Percentiles rank a stretch among this genome's conserved stretches.
Conservation (phyloP, 2,797 vertebrate species). For the Hemibagrus guttatus region DNA sequence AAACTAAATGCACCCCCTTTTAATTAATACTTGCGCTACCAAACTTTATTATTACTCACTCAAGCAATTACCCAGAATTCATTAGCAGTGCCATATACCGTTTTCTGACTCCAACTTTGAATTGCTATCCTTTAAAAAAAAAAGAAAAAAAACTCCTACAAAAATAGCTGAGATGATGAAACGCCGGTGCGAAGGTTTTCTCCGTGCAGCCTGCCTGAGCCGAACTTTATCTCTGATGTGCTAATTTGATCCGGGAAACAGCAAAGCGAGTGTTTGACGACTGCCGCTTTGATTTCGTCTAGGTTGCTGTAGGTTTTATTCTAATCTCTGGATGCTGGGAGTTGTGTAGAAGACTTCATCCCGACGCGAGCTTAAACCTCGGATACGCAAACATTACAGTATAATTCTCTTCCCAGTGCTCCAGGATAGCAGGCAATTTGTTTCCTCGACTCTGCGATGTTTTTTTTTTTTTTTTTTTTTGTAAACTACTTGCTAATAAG, state of each 20-base stretch:
- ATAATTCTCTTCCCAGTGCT: conserved; percentile 12
- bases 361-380: conserved; percentile 36
- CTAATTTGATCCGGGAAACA: conserved; percentile 34
- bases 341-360: conserved; percentile 38
- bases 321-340: conserved; percentile 47
- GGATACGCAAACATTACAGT: background rate
- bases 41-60: background rate
- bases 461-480: conserved; percentile 4
- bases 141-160: background rate
- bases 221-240: conserved; percentile 35
- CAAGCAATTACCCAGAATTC: too few species aligned
- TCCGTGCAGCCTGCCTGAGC: background rate
- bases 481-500: conserved; percentile 50
- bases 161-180: conserved; percentile 12
- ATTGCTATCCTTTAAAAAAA: background rate
- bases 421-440: conserved; percentile 37
- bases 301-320: conserved; percentile 52
- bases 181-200: background rate
- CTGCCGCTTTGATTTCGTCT: conserved; percentile 43
- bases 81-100: background rate
- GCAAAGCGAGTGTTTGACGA: conserved; percentile 35
- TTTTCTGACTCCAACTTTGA: background rate
- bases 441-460: conserved; percentile 35
- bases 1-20: background rate
- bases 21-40: background rate